These are phyloP conservation scores for Propithecus coquereli DNA, from an alignment of 2,113 vertebrate species.

Conservation along the genomic window DNA sequence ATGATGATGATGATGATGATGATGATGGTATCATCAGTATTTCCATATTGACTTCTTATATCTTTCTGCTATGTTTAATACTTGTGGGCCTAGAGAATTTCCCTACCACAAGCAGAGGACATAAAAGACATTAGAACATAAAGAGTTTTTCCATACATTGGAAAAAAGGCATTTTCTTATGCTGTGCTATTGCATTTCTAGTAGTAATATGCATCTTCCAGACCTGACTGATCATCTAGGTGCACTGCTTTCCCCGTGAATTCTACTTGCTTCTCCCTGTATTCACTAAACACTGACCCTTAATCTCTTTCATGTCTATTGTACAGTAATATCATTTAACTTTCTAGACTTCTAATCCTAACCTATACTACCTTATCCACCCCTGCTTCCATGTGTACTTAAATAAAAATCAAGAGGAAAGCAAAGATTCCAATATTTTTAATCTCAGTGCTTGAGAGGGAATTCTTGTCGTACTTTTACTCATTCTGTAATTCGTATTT, in stretches of 20 bases:
- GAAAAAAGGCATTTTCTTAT: neutral
- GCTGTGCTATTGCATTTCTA: neutral
- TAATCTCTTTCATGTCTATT: neutral
- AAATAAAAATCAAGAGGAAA: neutral
- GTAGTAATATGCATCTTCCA: neutral
- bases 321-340: neutral
- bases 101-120: neutral
- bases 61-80: neutral
- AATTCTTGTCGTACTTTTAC: neutral
- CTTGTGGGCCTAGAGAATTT: neutral
- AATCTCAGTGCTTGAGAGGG: neutral
- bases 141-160: neutral
- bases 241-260: neutral
- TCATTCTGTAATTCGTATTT: neutral
- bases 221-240: neutral
- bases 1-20: neutral
- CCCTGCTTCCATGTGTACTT: neutral
- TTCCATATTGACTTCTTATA: neutral
- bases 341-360: neutral
- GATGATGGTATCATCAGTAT: neutral
- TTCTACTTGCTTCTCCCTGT: neutral
- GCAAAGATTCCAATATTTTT: neutral
- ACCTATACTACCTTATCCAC: neutral
- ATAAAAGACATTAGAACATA: neutral
- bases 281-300: neutral